Percentiles rank a stretch among this genome's conserved stretches.
Conservation (phyloP, 2,888 invertebrate genomes). For the Drosophila pullipes region DNA sequence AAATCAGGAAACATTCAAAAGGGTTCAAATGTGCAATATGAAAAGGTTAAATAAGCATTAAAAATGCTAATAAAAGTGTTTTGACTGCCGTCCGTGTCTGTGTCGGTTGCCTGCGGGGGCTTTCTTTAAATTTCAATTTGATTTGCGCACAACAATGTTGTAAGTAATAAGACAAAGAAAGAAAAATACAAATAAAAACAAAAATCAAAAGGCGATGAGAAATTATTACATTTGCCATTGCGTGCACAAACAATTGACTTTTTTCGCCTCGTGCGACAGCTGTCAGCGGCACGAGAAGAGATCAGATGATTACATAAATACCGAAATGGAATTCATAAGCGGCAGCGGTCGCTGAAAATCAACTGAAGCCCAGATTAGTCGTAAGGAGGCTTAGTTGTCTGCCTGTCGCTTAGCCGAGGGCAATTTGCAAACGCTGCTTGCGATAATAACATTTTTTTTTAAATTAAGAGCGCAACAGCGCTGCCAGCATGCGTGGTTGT, state of each 20-base stretch:
- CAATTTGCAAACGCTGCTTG: slow-evolving; percentile 4
- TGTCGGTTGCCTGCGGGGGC: slow-evolving; percentile 12
- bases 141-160: slow-evolving; percentile 36
- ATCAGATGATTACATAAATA: slow-evolving; percentile 53
- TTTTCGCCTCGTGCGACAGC: slow-evolving; percentile 41
- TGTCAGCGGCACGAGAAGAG: slow-evolving; percentile 40
- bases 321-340: slow-evolving; percentile 40
- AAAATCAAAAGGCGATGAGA: slow-evolving; percentile 50
- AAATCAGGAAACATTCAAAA: slow-evolving; percentile 49
- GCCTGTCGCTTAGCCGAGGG: slow-evolving; percentile 3
- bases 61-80: slow-evolving; percentile 67
- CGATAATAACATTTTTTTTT: slow-evolving; percentile 6
- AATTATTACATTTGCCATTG: slow-evolving; percentile 65
- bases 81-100: slow-evolving; percentile 25
- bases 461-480: background rate
- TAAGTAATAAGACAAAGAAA: slow-evolving; percentile 45
- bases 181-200: slow-evolving; percentile 12
- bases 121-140: slow-evolving; percentile 43
- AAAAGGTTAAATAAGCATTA: slow-evolving; percentile 66
- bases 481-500: slow-evolving; percentile 3
- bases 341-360: slow-evolving; percentile 24
- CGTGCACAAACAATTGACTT: slow-evolving; percentile 72
- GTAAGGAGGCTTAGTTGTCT: slow-evolving; percentile 9
- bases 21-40: slow-evolving; percentile 56
- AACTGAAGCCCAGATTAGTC: slow-evolving; percentile 30